phyloP scores from a whole-genome alignment of 2,888 invertebrate species.

The Brenthis hecate region DNA sequence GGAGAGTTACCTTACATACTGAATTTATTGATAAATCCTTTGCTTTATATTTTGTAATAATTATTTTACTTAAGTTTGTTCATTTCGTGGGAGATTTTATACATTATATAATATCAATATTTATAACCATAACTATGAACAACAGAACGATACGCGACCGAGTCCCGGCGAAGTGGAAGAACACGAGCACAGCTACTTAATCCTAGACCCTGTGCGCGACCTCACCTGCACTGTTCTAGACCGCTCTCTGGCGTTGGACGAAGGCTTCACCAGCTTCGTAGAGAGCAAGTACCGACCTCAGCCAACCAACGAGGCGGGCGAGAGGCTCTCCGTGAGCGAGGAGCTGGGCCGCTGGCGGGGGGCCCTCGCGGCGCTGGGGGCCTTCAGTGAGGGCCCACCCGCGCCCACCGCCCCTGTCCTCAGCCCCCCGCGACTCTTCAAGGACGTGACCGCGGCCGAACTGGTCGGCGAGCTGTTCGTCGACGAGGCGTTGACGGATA shows the following conservation, averaged over 20 bases:
- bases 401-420: slow-evolving; percentile 26
- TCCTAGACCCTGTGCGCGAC: slow-evolving; percentile 59
- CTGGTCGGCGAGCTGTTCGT: slow-evolving; percentile 59
- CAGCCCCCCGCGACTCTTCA: slow-evolving; percentile 36
- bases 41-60: too few relatives aligned
- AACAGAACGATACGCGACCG: slow-evolving; percentile 16
- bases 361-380: slow-evolving; percentile 39
- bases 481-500: slow-evolving; percentile 69
- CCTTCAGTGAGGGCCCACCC: slow-evolving; percentile 29
- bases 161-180: slow-evolving; percentile 40
- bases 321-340: slow-evolving; percentile 48
- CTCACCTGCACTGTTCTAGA: slow-evolving; percentile 65
- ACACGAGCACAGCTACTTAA: slow-evolving; percentile 55
- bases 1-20: too few relatives aligned
- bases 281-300: slow-evolving; percentile 46
- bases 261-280: slow-evolving; percentile 53
- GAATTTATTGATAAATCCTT: too few relatives aligned
- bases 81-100: too few relatives aligned
- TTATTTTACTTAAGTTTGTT: too few relatives aligned
- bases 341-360: slow-evolving; percentile 55
- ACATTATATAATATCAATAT: not conserved
- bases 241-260: slow-evolving; percentile 54
- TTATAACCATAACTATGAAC: slow-evolving; percentile 37
- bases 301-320: slow-evolving; percentile 24
- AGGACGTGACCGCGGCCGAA: slow-evolving; percentile 42